These are phyloP conservation scores for Lepus timidus DNA, from an alignment of 2,113 vertebrate genomes.

Conservation along the genomic window DNA sequence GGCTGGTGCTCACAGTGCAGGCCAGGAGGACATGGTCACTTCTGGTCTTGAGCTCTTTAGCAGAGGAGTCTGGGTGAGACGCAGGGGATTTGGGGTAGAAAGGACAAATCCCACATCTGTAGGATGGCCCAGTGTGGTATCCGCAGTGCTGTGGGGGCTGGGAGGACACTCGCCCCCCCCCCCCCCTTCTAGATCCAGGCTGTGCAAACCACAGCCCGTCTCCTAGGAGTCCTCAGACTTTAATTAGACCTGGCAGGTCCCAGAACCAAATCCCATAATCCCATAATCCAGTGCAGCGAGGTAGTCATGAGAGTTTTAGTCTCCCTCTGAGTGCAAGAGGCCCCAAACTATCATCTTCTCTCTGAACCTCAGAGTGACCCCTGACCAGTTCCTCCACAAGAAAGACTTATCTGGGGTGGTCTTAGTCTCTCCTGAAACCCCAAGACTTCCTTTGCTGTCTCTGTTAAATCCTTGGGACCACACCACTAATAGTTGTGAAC, in stretches of 20 bases:
- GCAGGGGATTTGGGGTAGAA: background rate
- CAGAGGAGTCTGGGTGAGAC: too few species aligned
- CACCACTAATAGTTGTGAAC: constrained; percentile 4
- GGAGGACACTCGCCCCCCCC: background rate
- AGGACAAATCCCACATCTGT: background rate
- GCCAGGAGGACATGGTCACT: too few species aligned
- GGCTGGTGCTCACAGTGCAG: background rate
- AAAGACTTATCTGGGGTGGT: background rate
- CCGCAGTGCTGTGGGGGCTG: background rate
- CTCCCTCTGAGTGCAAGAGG: background rate
- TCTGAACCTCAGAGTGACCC: constrained; percentile 33
- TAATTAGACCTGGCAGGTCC: constrained; percentile 62
- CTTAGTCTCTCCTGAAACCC: background rate
- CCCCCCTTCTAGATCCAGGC: background rate
- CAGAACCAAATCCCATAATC: constrained; percentile 39
- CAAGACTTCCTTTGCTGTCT: background rate
- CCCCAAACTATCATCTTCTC: constrained; percentile 24
- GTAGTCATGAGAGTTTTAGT: background rate
- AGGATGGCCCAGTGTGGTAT: background rate
- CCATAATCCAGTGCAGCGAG: constrained; percentile 25
- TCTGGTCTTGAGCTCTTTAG: too few species aligned
- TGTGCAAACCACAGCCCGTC: background rate
- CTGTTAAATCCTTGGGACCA: constrained; percentile 22
- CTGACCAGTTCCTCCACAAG: background rate
- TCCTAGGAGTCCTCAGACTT: constrained; percentile 61